Percentiles rank a stretch among this genome's conserved stretches.
phyloP scores from a whole-genome alignment of 30 jellyfish, hydroid and myxozoan species.

The Calvadosia cruxmelitensis region DNA sequence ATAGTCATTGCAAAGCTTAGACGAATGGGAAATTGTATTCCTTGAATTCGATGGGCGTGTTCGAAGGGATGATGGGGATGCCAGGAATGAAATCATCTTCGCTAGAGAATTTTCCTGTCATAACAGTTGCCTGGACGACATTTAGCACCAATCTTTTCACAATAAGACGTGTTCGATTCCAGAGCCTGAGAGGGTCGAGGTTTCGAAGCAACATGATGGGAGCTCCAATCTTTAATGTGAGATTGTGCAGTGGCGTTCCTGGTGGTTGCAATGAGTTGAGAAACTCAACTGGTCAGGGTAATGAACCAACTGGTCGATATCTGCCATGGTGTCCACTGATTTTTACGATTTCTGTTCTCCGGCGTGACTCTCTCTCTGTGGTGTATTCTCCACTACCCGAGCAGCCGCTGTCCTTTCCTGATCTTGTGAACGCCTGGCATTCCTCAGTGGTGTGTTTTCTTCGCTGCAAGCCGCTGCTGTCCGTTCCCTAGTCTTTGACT shows the following conservation, averaged over 20 bases:
- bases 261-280: constrained; percentile 12
- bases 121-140: constrained; percentile 14
- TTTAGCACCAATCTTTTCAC: constrained; percentile 2
- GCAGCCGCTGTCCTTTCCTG: too few species aligned
- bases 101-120: constrained; percentile 9
- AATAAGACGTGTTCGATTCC: constrained; percentile 15
- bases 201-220: constrained; percentile 19
- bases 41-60: constrained; percentile 10
- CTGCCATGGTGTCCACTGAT: constrained; percentile 9
- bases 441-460: too few species aligned
- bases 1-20: constrained; percentile 22
- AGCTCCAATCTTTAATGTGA: constrained; percentile 39
- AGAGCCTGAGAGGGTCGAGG: constrained; percentile 23
- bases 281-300: constrained; percentile 18
- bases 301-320: constrained; percentile 3
- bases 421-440: too few species aligned
- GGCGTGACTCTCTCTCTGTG: neutral
- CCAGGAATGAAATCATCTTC: constrained; percentile 14
- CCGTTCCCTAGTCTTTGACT: too few species aligned
- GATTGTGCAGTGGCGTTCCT: constrained; percentile 45
- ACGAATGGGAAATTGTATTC: constrained; percentile 8
- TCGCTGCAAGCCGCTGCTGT: too few species aligned
- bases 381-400: too few species aligned
- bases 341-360: constrained; percentile 6
- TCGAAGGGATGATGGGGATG: constrained; percentile 23